Percentiles rank a stretch among this genome's conserved stretches.
Conservation (phyloP, 1,140 invertebrate genomes). For the Camponotus floridanus region DNA sequence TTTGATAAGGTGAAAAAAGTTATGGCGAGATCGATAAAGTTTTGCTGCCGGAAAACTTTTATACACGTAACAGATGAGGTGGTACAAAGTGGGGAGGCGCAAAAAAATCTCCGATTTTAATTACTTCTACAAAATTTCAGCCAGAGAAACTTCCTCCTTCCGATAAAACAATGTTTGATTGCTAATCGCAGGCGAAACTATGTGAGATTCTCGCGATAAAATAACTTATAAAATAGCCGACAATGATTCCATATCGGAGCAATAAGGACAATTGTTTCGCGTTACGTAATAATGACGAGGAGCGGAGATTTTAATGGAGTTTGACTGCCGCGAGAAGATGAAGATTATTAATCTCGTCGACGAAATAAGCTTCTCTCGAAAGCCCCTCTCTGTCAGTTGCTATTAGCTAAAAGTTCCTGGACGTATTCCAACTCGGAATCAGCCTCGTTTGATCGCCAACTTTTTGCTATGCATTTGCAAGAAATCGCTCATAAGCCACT, state of each 20-base stretch:
- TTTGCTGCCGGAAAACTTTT: background rate
- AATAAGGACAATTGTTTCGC: slow-evolving; percentile 7
- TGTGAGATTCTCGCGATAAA: slow-evolving; percentile 4
- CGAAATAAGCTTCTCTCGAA: slow-evolving; percentile 42
- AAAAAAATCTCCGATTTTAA: background rate
- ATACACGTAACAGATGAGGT: no score
- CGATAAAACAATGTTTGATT: no score
- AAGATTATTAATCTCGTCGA: slow-evolving; percentile 45
- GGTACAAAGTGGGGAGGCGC: background rate
- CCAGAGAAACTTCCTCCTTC: background rate
- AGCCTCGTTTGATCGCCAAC: slow-evolving; percentile 46
- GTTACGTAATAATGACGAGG: background rate
- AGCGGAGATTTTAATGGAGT: background rate
- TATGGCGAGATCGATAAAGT: slow-evolving; percentile 44
- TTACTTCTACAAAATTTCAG: background rate
- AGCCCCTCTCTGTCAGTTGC: slow-evolving; percentile 4
- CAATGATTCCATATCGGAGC: background rate
- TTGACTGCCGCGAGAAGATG: background rate
- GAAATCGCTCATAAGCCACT: slow-evolving; percentile 36
- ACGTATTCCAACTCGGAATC: slow-evolving; percentile 67
- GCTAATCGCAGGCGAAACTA: background rate
- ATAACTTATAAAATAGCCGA: background rate
- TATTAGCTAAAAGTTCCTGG: slow-evolving; percentile 72
- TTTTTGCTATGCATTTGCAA: slow-evolving; percentile 56
- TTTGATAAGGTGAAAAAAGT: slow-evolving; percentile 45